These are phyloP conservation scores for Physocephala rufipes DNA, from an alignment of 2,888 invertebrate species.

Conservation along the genomic window DNA sequence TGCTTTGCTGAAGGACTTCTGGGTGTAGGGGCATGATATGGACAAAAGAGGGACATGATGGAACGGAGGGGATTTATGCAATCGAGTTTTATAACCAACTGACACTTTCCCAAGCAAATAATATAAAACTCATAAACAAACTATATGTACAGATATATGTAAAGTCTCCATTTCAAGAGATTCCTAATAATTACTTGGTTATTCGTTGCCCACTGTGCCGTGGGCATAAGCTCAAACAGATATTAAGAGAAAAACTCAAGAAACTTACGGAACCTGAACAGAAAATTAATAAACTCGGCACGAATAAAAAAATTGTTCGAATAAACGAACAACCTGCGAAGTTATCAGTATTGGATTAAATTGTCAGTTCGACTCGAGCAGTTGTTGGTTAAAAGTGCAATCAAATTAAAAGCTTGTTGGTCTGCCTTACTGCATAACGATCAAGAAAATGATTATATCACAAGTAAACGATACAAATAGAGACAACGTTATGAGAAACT, in stretches of 20 bases:
- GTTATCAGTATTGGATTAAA: constrained; percentile 11
- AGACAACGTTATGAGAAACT: no score
- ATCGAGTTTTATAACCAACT: no score
- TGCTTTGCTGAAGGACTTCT: no score
- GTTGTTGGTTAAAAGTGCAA: constrained; percentile 5
- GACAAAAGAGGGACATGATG: no score
- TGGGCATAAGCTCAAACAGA: neutral
- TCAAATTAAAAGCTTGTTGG: neutral
- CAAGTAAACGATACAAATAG: neutral
- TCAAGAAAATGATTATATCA: neutral
- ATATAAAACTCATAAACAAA: no score
- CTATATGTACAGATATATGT: no score
- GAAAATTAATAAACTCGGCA: neutral
- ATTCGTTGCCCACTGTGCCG: constrained; percentile 4
- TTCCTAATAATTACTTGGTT: neutral
- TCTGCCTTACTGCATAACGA: neutral
- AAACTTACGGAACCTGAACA: constrained; percentile 14
- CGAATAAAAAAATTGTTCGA: neutral
- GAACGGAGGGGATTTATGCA: no score
- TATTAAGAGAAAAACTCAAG: constrained; percentile 9
- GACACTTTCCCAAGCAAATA: no score
- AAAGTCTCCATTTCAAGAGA: no score
- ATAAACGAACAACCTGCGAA: constrained; percentile 15
- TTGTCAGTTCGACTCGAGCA: neutral
- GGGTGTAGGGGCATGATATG: no score